phyloP scores from a whole-genome alignment of 2,797 vertebrate genomes.

The Phoebastria nigripes region DNA sequence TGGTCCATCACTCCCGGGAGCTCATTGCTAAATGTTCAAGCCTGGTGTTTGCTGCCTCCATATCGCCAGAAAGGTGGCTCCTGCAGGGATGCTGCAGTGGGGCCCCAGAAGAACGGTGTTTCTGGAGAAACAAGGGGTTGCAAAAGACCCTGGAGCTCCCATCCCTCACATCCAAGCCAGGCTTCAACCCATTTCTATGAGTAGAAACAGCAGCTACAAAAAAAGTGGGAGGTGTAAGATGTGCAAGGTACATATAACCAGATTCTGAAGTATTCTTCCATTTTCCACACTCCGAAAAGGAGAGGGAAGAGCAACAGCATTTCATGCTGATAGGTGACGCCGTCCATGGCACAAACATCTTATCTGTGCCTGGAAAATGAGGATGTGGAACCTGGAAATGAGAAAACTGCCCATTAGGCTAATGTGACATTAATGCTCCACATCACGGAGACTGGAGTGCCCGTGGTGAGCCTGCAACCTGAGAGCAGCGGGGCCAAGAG shows the following conservation, averaged over 20 bases:
- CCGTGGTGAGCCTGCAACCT: background rate
- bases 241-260: background rate
- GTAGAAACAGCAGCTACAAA: background rate
- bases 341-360: background rate
- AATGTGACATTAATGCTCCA: background rate
- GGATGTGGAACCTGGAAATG: background rate
- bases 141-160: background rate
- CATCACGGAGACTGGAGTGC: rapidly evolving
- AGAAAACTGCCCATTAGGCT: conserved; percentile 3
- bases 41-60: background rate
- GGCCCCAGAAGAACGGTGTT: rapidly evolving
- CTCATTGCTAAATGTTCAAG: background rate
- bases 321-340: background rate
- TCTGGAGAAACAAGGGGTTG: background rate
- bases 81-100: background rate
- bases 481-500: background rate
- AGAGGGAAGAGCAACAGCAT: background rate
- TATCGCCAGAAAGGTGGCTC: background rate
- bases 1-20: background rate
- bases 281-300: background rate
- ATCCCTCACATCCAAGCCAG: background rate
- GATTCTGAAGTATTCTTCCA: background rate
- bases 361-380: background rate
- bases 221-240: background rate
- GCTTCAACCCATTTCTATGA: background rate